These are phyloP conservation scores for Oostethus manadensis DNA, from an alignment of 2,113 vertebrate species.

Conservation along the genomic window DNA sequence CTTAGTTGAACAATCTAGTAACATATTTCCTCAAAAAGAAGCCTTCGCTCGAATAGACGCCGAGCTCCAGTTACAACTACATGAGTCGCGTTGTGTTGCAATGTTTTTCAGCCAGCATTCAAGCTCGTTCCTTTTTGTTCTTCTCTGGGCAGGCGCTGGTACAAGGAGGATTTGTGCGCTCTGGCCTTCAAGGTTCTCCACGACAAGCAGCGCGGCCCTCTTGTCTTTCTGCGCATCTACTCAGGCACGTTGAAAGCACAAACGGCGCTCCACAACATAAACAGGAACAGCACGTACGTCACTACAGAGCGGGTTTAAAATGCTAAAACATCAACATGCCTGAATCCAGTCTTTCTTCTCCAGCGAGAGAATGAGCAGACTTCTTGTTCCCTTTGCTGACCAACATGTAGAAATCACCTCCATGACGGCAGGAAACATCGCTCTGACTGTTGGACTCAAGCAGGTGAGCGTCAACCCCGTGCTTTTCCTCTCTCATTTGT, in stretches of 20 bases:
- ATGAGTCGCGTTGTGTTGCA: no score
- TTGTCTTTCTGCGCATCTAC: constrained; percentile 92
- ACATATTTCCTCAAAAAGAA: no score
- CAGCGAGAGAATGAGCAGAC: constrained; percentile 92
- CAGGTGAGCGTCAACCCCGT: constrained; percentile 66
- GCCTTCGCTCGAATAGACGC: no score
- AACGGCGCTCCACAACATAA: constrained; percentile 86
- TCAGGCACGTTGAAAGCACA: constrained; percentile 89
- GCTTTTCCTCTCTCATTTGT: no score
- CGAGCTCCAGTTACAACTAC: no score
- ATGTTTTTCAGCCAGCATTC: no score
- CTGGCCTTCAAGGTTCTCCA: constrained; percentile 96
- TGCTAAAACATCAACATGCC: no score
- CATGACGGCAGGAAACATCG: constrained; percentile 89
- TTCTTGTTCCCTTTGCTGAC: constrained; percentile 94
- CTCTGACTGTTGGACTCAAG: constrained; percentile 89
- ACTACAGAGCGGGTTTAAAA: neutral
- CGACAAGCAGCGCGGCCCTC: constrained; percentile 89
- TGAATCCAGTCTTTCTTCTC: constrained; percentile 2
- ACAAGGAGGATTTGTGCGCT: constrained; percentile 87
- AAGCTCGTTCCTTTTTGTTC: neutral
- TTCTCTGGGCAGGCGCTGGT: constrained; percentile 78
- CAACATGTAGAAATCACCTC: constrained; percentile 90
- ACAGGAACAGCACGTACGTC: constrained; percentile 84
- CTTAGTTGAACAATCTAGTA: no score